A percentile compares a stretch with the other conserved stretches of the same genome.
phyloP scores from a whole-genome alignment of 2,888 invertebrate genomes.

The Polia nebulosa region DNA sequence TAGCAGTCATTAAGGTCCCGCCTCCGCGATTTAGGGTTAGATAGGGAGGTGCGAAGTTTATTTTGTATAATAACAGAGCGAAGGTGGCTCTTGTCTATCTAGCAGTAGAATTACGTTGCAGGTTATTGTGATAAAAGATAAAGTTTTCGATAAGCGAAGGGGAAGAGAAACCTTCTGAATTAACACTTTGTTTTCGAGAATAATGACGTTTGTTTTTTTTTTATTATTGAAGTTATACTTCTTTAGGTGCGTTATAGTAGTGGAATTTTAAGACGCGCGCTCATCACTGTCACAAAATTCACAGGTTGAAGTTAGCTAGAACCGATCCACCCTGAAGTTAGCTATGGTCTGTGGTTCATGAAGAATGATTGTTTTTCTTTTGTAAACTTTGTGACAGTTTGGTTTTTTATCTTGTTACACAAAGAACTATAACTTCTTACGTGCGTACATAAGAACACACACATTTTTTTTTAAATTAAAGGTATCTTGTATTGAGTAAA shows the following conservation, averaged over 20 bases:
- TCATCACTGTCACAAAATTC: too few relatives aligned
- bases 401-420: too few relatives aligned
- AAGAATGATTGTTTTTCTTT: too few relatives aligned
- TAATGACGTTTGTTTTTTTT: constrained; percentile 37
- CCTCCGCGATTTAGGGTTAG: constrained; percentile 87
- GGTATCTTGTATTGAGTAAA: neutral
- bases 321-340: too few relatives aligned
- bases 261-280: too few relatives aligned
- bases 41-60: constrained; percentile 85
- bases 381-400: too few relatives aligned
- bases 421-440: too few relatives aligned
- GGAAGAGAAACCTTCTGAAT: constrained; percentile 30
- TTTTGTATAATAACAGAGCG: constrained; percentile 83
- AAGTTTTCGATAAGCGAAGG: constrained; percentile 30
- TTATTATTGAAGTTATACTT: too few relatives aligned
- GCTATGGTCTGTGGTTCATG: too few relatives aligned
- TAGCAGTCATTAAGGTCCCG: constrained; percentile 89
- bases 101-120: constrained; percentile 64
- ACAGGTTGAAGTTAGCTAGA: too few relatives aligned
- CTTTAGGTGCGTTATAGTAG: too few relatives aligned
- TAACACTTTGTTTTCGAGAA: constrained; percentile 46
- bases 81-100: constrained; percentile 74
- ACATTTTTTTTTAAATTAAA: neutral
- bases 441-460: too few relatives aligned
- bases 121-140: constrained; percentile 49